A percentile compares a stretch with the other conserved stretches of the same genome.
phyloP scores from a whole-genome alignment of 2,113 vertebrate genomes.

The Thunnus thynnus region DNA sequence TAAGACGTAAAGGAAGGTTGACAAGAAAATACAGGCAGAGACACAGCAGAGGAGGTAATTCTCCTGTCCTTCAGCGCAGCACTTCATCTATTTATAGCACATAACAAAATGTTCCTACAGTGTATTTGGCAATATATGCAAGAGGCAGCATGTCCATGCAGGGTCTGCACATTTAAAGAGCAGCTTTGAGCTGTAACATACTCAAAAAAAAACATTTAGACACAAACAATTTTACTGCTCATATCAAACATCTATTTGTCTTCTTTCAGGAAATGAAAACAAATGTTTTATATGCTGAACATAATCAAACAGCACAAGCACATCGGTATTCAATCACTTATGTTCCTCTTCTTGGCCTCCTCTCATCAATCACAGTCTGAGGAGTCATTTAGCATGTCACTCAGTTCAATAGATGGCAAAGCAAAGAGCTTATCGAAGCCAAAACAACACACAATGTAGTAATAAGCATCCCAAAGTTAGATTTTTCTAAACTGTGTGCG shows the following conservation, averaged over 20 bases:
- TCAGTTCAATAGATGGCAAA: background rate
- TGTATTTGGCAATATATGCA: background rate
- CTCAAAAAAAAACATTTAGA: background rate
- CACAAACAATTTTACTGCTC: background rate
- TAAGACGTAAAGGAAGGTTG: conserved; percentile 69
- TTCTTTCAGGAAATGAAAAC: conserved; percentile 30
- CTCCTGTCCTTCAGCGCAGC: conserved; percentile 21
- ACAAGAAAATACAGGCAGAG: conserved; percentile 33
- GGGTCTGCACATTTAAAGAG: background rate
- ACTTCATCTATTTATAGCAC: conserved; percentile 20
- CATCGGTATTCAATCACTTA: background rate
- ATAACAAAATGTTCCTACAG: background rate
- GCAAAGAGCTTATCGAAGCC: background rate
- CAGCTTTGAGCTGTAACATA: background rate
- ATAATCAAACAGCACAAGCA: conserved; percentile 3
- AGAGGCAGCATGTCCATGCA: background rate
- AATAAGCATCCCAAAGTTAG: background rate
- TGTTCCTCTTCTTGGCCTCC: background rate
- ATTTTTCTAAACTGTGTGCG: background rate
- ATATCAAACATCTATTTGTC: conserved; percentile 1
- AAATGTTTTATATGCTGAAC: background rate
- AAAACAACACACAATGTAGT: conserved; percentile 5
- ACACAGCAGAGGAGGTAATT: conserved; percentile 25
- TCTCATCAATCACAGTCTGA: conserved; percentile 34
- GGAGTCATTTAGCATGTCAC: conserved; percentile 3